phyloP scores from a whole-genome alignment of 2,797 vertebrate genomes.

The Phoebastria nigripes region DNA sequence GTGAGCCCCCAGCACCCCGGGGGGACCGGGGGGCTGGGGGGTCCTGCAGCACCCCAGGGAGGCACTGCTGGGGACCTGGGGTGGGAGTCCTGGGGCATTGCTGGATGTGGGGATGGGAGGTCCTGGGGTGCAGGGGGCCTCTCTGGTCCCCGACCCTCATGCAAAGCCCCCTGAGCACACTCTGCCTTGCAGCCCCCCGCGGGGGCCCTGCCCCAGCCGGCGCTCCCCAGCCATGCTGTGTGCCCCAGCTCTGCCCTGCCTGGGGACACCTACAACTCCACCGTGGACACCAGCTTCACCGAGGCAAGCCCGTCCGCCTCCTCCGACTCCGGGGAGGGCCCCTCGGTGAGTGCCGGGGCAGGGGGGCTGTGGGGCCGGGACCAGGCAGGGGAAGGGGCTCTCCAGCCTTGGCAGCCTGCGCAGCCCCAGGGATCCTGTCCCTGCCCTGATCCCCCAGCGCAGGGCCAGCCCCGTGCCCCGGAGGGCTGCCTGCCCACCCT shows the following conservation, averaged over 20 bases:
- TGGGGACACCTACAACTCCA: constrained; percentile 88
- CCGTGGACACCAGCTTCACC: constrained; percentile 81
- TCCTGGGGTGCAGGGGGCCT: not conserved
- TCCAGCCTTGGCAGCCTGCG: not conserved
- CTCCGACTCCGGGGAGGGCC: constrained; percentile 73
- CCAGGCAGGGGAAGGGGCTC: not conserved
- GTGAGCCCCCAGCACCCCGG: constrained; percentile 68
- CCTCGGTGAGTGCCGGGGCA: constrained; percentile 73
- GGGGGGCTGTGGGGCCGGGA: rapidly evolving
- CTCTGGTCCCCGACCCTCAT: rapidly evolving
- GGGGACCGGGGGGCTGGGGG: too few species aligned
- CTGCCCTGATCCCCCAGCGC: too few species aligned
- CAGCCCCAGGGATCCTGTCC: not conserved
- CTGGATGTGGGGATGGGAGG: not conserved
- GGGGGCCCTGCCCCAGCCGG: constrained; percentile 83
- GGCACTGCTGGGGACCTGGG: not conserved
- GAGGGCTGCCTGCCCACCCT: not conserved
- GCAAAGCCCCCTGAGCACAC: not conserved
- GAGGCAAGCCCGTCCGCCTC: constrained; percentile 66
- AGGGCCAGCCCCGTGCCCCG: rapidly evolving
- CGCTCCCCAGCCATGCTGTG: constrained; percentile 81
- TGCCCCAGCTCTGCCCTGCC: constrained; percentile 90
- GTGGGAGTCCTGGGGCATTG: not conserved
- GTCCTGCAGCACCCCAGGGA: not conserved
- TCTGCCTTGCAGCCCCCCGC: constrained; percentile 73